These are phyloP conservation scores for Zeuzera pyrina DNA, from an alignment of 2,888 invertebrate genomes.

Conservation along the genomic window DNA sequence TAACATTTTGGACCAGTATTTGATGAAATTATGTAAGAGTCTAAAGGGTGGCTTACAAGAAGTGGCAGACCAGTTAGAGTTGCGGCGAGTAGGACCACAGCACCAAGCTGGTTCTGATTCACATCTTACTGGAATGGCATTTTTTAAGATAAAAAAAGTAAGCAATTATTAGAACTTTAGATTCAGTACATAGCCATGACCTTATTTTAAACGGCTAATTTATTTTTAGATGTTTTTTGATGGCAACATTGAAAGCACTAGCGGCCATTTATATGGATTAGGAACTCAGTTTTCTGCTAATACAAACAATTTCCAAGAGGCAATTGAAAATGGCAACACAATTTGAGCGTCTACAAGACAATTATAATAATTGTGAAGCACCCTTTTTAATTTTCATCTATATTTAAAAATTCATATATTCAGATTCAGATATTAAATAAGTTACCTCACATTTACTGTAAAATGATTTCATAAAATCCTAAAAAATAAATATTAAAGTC, in stretches of 20 bases:
- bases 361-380: too few species aligned
- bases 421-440: too few species aligned
- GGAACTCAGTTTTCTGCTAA: constrained; percentile 92
- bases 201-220: constrained; percentile 4
- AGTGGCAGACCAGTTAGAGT: constrained; percentile 94
- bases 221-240: constrained; percentile 94
- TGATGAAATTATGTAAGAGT: constrained; percentile 99
- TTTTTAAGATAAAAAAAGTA: constrained; percentile 99
- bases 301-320: constrained; percentile 79
- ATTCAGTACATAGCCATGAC: neutral
- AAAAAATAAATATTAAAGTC: too few species aligned
- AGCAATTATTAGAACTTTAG: neutral
- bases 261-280: constrained; percentile 96
- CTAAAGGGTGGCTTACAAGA: constrained; percentile 99
- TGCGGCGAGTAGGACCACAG: constrained; percentile 95
- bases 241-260: constrained; percentile 98
- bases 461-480: too few species aligned
- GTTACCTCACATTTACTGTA: too few species aligned
- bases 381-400: too few species aligned
- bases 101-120: constrained; percentile 99
- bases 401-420: too few species aligned
- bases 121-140: constrained; percentile 97
- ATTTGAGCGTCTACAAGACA: constrained; percentile 37
- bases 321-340: constrained; percentile 81
- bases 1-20: constrained; percentile 76